These are phyloP conservation scores for Cottoperca gobio DNA, from an alignment of 2,797 vertebrate species.

Conservation along the genomic window DNA sequence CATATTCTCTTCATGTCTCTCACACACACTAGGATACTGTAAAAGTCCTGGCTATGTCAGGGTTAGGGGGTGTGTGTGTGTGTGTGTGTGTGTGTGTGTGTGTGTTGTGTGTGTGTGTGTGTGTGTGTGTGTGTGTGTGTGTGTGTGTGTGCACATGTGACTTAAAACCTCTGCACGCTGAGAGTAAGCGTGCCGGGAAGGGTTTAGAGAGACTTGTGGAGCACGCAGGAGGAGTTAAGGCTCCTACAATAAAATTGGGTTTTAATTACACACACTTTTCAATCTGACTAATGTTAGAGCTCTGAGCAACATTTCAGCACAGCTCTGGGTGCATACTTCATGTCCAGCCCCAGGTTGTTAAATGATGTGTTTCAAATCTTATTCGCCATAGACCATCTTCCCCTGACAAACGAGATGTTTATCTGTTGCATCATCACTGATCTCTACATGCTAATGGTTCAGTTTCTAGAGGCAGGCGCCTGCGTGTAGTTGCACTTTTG, in stretches of 20 bases:
- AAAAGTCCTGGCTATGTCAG: conserved; percentile 21
- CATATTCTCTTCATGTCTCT: no score
- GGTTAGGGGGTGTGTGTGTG: not conserved
- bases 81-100: not conserved
- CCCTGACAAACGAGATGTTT: conserved; percentile 3
- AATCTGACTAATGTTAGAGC: not conserved
- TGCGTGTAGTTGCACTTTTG: not conserved
- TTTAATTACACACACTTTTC: conserved; percentile 22
- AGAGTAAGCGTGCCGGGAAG: conserved; percentile 13
- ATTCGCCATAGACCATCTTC: not conserved
- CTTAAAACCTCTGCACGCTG: not conserved
- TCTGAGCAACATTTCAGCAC: conserved; percentile 13
- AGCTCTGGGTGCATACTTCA: not conserved
- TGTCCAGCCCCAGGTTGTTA: no score
- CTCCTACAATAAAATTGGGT: not conserved
- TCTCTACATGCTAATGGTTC: not conserved
- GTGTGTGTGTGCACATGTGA: not conserved
- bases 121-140: not conserved
- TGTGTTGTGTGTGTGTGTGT: not conserved
- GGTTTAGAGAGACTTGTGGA: not conserved
- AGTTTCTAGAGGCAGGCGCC: not conserved
- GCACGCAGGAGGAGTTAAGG: not conserved
- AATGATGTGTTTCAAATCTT: conserved; percentile 15
- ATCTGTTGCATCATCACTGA: not conserved
- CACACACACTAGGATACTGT: not conserved